Evolutionary conservation across 2,797 vertebrate species (phyloP).

Genomic region (Melanotaenia trifasciata): DNA sequence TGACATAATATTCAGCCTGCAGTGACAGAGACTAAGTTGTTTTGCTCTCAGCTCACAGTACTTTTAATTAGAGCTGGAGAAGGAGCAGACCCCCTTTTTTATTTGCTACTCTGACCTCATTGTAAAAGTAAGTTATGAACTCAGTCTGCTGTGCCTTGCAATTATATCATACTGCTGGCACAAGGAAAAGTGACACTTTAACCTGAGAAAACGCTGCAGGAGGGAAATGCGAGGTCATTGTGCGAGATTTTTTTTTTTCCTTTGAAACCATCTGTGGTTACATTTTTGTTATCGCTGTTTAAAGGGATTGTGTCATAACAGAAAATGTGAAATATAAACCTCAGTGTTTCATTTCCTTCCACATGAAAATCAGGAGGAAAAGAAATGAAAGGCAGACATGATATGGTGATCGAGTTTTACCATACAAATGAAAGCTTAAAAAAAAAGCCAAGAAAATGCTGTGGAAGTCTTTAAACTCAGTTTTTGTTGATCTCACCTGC

Average conservation of each 20-base stretch:
- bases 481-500: slow-evolving; percentile 31
- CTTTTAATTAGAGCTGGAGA: slow-evolving; percentile 48
- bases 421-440: slow-evolving; percentile 11
- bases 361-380: neutral
- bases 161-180: slow-evolving; percentile 61
- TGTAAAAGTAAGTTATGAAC: slow-evolving; percentile 49
- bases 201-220: slow-evolving; percentile 17
- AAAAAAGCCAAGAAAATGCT: neutral
- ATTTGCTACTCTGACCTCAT: slow-evolving; percentile 58
- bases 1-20: slow-evolving; percentile 51
- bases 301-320: slow-evolving; percentile 7
- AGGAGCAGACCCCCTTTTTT: slow-evolving; percentile 19
- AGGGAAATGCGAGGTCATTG: slow-evolving; percentile 10
- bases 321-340: slow-evolving; percentile 26
- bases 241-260: neutral
- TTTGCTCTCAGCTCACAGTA: slow-evolving; percentile 44
- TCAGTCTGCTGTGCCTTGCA: slow-evolving; percentile 23
- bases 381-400: neutral
- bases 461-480: slow-evolving; percentile 35
- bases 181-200: slow-evolving; percentile 10
- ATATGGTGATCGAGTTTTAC: slow-evolving; percentile 1
- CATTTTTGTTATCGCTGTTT: slow-evolving; percentile 18
- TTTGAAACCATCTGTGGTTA: neutral
- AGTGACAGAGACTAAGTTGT: slow-evolving; percentile 39
- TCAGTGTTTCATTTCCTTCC: slow-evolving; percentile 13